Conservation (phyloP, 2,888 invertebrate genomes). For the Pandemis heparana region DNA sequence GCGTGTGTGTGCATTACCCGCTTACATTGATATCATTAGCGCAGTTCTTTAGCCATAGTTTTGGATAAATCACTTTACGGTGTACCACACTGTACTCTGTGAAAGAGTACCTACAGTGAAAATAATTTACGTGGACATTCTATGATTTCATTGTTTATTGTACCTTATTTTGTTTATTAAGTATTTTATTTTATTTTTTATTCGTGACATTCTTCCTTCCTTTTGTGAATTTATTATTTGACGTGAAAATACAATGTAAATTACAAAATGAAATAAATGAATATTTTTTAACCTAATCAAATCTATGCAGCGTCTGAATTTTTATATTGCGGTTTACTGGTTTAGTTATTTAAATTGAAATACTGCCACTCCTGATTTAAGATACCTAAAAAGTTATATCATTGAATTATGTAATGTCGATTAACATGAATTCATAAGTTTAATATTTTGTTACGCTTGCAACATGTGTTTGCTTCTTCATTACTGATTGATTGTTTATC, state of each 20-base stretch:
- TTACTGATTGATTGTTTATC: conserved; percentile 3
- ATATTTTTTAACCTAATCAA: too few relatives aligned
- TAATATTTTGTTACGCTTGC: background rate
- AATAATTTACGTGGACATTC: too few relatives aligned
- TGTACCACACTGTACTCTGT: too few relatives aligned
- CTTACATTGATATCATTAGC: background rate
- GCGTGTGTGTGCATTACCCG: background rate
- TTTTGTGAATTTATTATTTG: too few relatives aligned
- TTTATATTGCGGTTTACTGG: background rate
- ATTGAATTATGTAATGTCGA: background rate
- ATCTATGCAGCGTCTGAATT: background rate
- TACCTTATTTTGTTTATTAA: too few relatives aligned
- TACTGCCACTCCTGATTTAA: background rate
- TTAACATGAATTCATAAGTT: background rate
- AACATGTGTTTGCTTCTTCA: conserved; percentile 9
- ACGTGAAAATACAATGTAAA: too few relatives aligned
- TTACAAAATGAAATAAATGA: too few relatives aligned
- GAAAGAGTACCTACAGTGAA: too few relatives aligned
- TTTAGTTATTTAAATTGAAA: background rate
- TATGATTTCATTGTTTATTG: too few relatives aligned
- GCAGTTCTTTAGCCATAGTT: background rate
- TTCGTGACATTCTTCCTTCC: too few relatives aligned
- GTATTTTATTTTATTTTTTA: too few relatives aligned
- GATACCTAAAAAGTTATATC: background rate
- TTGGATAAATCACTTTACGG: too few relatives aligned